Evolutionary conservation across 2,113 vertebrate species (phyloP), one percentile per base, ranked within the genome.

Genomic region (Protomyctophum bolini): DNA sequence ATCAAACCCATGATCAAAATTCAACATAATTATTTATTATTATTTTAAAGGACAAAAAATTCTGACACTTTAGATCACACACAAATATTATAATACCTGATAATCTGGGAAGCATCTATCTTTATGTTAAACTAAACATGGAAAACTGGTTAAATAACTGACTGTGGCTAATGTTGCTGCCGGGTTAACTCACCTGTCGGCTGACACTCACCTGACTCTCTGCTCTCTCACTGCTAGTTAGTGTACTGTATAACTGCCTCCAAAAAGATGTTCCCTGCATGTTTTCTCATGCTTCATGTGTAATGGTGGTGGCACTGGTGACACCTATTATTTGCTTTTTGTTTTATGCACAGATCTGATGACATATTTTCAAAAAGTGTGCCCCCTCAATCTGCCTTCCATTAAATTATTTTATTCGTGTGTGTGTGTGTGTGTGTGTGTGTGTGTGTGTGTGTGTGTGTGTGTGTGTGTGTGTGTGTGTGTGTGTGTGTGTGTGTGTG

Each of bases 191-290:
- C 76, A 79, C 72, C 54, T 57, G 28, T 77, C 70, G 8, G 12
- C 70, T 66, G 78, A 75, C 28, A 62, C 62, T 83, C 85, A 85
- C 81, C 81, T 87, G 85, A 85, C 70, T 21, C n/a, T 50, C 8
- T 50, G 49, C 8, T 57, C 33, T 54, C 15, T 7, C 48, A 6
- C 1, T 33, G 2, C 15, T 41, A 41, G 11, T 5, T 9, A 45
- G 51, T 41, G 21, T 10, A 68, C 0, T 15, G 0, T 7, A 59
- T 62, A 64, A 1, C 21, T 14, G 1, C 1, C 2, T 12, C 52
- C 28, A 51, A 7, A 47, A 21, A 21, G 21, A 21, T 21, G 21
- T 21, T 41, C 33, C 33, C 33, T 41, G 33, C 3, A 3, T 41
- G 33, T 41, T 41, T 41, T 41, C 33, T 41, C 3, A 41, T 41